Evolutionary conservation across 2,113 vertebrate genomes (phyloP).

Genomic region (Gambusia holbrooki): DNA sequence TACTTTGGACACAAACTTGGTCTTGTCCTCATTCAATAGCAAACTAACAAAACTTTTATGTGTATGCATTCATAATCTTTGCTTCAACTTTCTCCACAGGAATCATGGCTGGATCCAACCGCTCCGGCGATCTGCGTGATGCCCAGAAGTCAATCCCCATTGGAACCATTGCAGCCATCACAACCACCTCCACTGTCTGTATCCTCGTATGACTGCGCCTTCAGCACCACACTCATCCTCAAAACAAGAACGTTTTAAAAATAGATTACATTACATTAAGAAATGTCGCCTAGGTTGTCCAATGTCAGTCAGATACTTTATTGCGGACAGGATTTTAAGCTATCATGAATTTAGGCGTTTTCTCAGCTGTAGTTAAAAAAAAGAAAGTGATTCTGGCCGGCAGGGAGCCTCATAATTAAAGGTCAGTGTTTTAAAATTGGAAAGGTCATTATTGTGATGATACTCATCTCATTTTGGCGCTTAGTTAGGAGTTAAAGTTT

Average conservation of each 20-base stretch:
- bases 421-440: slow-evolving; percentile 37
- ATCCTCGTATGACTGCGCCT: slow-evolving; percentile 81
- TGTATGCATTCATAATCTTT: slow-evolving; percentile 12
- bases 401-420: slow-evolving; percentile 42
- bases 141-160: slow-evolving; percentile 98
- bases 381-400: slow-evolving; percentile 27
- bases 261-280: not conserved
- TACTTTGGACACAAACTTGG: too few relatives aligned
- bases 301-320: not conserved
- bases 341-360: not conserved
- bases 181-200: slow-evolving; percentile 96
- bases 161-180: slow-evolving; percentile 96
- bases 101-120: slow-evolving; percentile 99
- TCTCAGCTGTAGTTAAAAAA: slow-evolving; percentile 17
- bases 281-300: not conserved
- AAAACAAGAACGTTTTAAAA: not conserved
- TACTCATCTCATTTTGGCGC: slow-evolving; percentile 21
- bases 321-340: not conserved
- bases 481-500: not conserved
- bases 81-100: slow-evolving; percentile 76
- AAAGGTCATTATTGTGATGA: slow-evolving; percentile 33
- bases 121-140: slow-evolving; percentile 95
- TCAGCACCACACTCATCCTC: not conserved
- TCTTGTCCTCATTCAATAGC: not conserved
- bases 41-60: not conserved